phyloP scores from a whole-genome alignment of 2,113 vertebrate species.

The Sclerurus mexicanus region DNA sequence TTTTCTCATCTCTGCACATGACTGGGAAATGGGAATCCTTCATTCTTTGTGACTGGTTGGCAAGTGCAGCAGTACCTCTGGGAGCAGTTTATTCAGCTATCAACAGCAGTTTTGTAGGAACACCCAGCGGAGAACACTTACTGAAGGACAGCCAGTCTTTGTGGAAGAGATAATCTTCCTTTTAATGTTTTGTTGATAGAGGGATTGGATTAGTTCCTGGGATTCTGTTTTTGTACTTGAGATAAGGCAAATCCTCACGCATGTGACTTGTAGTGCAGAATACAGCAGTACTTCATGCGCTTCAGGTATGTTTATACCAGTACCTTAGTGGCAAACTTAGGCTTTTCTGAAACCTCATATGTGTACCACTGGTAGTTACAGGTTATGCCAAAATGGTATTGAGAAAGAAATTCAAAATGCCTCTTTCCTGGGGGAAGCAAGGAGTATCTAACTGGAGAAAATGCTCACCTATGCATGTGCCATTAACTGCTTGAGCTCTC shows the following conservation, averaged over 20 bases:
- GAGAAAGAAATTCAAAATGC: not conserved
- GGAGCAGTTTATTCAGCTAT: not conserved
- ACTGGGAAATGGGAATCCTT: not conserved
- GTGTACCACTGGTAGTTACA: not conserved
- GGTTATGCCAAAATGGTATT: not conserved
- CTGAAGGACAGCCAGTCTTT: slow-evolving; percentile 15
- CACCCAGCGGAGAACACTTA: not conserved
- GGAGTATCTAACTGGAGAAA: not conserved
- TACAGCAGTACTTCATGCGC: not conserved
- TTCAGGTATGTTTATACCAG: not conserved
- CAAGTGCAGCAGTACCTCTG: not conserved
- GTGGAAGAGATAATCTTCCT: slow-evolving; percentile 35
- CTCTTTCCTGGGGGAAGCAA: not conserved
- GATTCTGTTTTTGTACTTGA: not conserved
- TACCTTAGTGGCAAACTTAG: not conserved
- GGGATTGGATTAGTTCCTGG: slow-evolving; percentile 8
- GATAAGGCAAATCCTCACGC: slow-evolving; percentile 5
- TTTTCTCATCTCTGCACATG: not conserved
- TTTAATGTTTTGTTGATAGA: not conserved
- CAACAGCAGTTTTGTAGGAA: not conserved
- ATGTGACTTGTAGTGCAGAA: not conserved
- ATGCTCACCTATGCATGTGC: rapidly evolving
- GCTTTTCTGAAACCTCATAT: not conserved
- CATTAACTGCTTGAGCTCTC: not conserved
- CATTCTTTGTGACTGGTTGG: not conserved